These are phyloP conservation scores for Lasioglossum albipes DNA, from an alignment of 1,140 invertebrate species.

Conservation along the genomic window DNA sequence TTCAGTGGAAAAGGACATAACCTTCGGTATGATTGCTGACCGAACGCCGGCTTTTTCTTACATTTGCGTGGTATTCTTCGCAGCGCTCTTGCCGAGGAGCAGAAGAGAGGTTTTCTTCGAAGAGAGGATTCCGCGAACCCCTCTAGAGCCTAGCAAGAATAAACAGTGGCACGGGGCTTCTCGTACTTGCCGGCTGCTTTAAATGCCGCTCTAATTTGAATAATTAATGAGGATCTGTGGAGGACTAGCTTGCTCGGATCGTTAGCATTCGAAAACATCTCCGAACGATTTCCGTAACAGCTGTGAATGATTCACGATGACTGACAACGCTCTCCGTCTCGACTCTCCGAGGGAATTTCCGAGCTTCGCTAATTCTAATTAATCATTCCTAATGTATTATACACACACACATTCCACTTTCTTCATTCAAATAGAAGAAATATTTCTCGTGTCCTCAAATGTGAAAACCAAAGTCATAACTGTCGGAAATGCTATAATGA, in stretches of 20 bases:
- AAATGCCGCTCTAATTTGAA: slow-evolving; percentile 3
- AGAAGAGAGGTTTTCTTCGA: slow-evolving; percentile 53
- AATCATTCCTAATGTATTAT: too few relatives aligned
- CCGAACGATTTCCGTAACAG: not conserved
- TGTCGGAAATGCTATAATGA: too few relatives aligned
- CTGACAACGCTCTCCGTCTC: not conserved
- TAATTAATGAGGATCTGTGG: slow-evolving; percentile 4
- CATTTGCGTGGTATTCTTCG: slow-evolving; percentile 34
- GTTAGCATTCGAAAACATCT: not conserved
- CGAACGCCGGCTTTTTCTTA: slow-evolving; percentile 52
- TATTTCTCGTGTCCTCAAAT: too few relatives aligned
- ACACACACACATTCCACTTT: too few relatives aligned
- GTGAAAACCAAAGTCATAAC: too few relatives aligned
- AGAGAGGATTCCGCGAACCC: slow-evolving; percentile 42
- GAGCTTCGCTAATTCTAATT: too few relatives aligned
- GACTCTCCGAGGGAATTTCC: not conserved
- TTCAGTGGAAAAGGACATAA: slow-evolving; percentile 53
- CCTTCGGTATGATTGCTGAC: slow-evolving; percentile 51
- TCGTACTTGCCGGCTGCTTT: not conserved
- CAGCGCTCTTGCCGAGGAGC: not conserved
- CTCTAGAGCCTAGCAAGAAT: slow-evolving; percentile 11
- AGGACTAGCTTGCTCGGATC: not conserved
- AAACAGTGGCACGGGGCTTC: not conserved
- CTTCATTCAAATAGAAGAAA: too few relatives aligned
- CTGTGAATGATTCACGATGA: not conserved